Evolutionary conservation across 2,113 vertebrate species (phyloP).

Genomic region (Eira barbara): DNA sequence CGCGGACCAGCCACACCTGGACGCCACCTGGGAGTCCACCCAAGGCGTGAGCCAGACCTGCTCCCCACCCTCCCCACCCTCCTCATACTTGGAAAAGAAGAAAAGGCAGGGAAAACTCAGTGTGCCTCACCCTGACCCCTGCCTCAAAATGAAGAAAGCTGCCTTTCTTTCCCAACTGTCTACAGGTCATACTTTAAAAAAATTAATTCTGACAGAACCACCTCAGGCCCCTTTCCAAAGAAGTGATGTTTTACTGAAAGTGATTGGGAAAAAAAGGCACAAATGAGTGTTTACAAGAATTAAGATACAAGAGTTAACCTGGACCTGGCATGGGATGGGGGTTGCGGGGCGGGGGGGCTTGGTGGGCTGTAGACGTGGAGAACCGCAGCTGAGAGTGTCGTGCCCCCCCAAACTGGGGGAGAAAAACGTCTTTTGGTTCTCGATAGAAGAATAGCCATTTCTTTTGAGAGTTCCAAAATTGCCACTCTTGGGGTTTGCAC

Average conservation of each 20-base stretch:
- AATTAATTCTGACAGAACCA: constrained; percentile 40
- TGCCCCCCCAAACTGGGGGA: background rate
- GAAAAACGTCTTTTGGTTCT: constrained; percentile 8
- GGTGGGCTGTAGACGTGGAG: background rate
- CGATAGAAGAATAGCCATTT: constrained; percentile 40
- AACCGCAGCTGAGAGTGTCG: background rate
- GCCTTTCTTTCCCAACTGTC: constrained; percentile 12
- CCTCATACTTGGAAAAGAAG: background rate
- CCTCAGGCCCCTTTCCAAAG: constrained; percentile 46
- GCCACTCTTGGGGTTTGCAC: background rate
- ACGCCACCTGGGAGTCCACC: no score
- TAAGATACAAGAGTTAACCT: constrained; percentile 31
- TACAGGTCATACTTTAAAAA: background rate
- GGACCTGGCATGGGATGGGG: background rate
- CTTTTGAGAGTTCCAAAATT: constrained; percentile 62
- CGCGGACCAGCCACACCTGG: background rate
- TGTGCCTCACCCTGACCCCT: background rate
- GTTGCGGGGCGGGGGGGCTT: background rate
- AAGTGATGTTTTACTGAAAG: constrained; percentile 35
- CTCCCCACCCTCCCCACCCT: background rate
- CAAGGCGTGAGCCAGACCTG: background rate
- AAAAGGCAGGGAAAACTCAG: background rate
- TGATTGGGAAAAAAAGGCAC: constrained; percentile 43
- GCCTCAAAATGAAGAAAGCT: background rate
- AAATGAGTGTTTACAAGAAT: constrained; percentile 55